Conservation (phyloP, 30 jellyfish, hydroid and myxozoan species). For the Aurelia sp. region DNA sequence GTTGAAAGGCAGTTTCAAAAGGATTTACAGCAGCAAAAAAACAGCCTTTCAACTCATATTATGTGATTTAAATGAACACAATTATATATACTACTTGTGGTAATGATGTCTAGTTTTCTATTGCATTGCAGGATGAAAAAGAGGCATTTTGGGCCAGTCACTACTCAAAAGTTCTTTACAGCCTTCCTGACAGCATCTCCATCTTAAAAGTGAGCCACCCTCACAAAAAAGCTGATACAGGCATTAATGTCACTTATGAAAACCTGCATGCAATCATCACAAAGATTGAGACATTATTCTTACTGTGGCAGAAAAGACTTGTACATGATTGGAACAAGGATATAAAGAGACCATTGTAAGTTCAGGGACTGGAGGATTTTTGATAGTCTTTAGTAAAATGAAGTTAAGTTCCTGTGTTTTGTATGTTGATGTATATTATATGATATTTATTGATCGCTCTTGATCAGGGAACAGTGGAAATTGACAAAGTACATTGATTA, state of each 20-base stretch:
- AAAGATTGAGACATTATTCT: constrained; percentile 47
- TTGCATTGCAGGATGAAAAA: constrained; percentile 46
- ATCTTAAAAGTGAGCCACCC: constrained; percentile 14
- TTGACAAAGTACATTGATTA: too few species aligned
- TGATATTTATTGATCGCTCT: too few species aligned
- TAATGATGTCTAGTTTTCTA: too few species aligned
- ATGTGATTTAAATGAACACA: too few species aligned
- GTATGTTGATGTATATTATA: too few species aligned
- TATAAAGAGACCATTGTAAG: constrained; percentile 52
- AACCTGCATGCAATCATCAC: constrained; percentile 20
- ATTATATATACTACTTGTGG: too few species aligned
- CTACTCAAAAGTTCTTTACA: constrained; percentile 46
- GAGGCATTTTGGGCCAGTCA: constrained; percentile 50
- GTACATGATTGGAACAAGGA: constrained; percentile 62
- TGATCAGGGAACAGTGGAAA: too few species aligned
- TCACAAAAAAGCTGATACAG: not conserved
- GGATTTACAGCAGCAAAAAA: too few species aligned
- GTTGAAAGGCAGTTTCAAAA: too few species aligned
- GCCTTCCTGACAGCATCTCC: constrained; percentile 54
- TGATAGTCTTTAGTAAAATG: not conserved
- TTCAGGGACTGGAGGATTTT: not conserved
- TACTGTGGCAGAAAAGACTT: constrained; percentile 65
- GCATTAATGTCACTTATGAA: constrained; percentile 19
- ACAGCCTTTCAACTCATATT: too few species aligned
- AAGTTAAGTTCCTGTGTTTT: constrained; percentile 1